Conservation (phyloP, 2,113 vertebrate genomes). For the Mesoclemmys tuberculata region DNA sequence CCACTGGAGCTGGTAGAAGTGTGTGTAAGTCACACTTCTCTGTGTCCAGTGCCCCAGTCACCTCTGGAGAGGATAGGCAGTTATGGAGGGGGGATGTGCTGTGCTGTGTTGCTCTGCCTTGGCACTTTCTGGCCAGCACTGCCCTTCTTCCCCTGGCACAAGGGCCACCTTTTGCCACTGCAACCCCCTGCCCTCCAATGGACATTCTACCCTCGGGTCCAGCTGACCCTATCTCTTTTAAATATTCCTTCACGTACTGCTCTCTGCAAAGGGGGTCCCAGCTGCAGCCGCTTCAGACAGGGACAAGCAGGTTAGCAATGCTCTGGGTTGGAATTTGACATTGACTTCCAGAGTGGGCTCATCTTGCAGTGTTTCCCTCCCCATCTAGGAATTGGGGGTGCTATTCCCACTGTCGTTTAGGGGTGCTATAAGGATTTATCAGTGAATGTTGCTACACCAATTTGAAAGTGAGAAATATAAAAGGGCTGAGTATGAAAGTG, state of each 20-base stretch:
- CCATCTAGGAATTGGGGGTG: background rate
- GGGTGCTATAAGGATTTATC: background rate
- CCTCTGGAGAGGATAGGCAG: background rate
- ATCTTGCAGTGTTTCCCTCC: background rate
- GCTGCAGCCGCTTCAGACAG: background rate
- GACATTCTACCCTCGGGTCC: background rate
- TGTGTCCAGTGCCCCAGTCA: background rate
- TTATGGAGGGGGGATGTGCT: background rate
- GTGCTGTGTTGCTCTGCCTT: background rate
- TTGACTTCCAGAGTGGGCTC: background rate
- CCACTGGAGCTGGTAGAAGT: background rate
- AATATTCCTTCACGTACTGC: background rate
- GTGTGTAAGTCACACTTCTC: background rate
- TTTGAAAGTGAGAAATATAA: background rate
- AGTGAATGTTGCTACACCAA: background rate
- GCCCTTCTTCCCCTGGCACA: background rate
- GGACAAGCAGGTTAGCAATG: background rate
- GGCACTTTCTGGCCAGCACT: background rate
- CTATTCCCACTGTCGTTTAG: background rate
- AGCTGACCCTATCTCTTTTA: background rate
- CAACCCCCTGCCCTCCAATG: background rate
- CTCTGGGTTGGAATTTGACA: background rate
- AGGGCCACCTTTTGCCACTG: background rate
- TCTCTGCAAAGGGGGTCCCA: background rate
- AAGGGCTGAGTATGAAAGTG: rapidly evolving